These are phyloP conservation scores for Microcaecilia unicolor DNA, from an alignment of 2,797 vertebrate genomes.

Conservation along the genomic window DNA sequence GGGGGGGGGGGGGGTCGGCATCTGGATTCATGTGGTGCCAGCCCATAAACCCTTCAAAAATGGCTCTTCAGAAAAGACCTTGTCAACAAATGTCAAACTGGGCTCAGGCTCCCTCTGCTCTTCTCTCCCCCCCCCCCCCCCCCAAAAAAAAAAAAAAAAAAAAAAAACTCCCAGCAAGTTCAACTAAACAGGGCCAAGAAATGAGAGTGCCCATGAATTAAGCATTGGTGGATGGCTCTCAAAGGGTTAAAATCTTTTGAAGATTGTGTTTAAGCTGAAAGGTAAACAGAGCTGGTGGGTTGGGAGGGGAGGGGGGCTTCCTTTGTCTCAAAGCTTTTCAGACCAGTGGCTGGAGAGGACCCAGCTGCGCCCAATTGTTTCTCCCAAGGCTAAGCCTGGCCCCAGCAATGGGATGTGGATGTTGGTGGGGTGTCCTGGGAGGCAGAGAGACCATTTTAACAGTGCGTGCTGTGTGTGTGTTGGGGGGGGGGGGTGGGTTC, in stretches of 20 bases:
- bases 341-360: neutral
- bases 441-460: neutral
- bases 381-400: no score
- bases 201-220: neutral
- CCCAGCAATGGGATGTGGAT: no score
- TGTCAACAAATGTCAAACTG: no score
- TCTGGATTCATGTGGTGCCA: no score
- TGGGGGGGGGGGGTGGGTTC: neutral
- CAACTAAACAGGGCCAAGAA: no score
- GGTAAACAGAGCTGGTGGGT: neutral
- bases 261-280: neutral
- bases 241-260: neutral
- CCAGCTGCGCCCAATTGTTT: conserved; percentile 6
- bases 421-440: neutral
- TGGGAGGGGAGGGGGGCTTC: neutral
- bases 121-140: no score
- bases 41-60: no score
- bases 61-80: no score
- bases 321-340: neutral
- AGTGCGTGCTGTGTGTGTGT: neutral
- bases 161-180: no score
- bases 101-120: no score
- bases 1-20: no score
- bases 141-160: no score
- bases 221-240: neutral